Base-by-base conservation (phyloP, 2,797 vertebrate genomes). In the Chelon auratus region DNA sequence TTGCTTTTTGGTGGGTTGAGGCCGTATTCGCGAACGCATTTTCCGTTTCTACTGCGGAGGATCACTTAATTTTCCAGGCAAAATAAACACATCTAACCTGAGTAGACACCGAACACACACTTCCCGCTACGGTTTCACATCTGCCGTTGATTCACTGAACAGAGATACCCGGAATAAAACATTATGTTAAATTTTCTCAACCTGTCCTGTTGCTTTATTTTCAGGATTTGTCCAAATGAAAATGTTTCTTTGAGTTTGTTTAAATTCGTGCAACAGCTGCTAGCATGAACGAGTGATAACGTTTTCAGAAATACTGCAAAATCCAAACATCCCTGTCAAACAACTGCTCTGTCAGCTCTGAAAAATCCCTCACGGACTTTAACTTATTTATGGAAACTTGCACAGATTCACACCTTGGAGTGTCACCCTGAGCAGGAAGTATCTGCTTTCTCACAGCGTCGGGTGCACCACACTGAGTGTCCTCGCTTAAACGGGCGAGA, bases 61-160 rank as follows among this genome's bases (percentile, higher is more conserved):
- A 76, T 62, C 45, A 55, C 73, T 66, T 81, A 15, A 55, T 74
- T 63, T 48, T 62, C 56, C 22, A 13, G 36, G 62, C 33, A 52
- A 68, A 66, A 69, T 42, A 72, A 75, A 64, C 43, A 62, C 24
- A 57, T 65, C 4, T 22, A 43, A 80, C 54, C 36, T 17, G 47
- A 75, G 47, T 30, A 39, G 60, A 76, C 71, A 58, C n/a, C 3
- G 2, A 57, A 68, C 11, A 17, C 58, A 33, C 17, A 36, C 47
- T 48, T 65, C 30, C 39, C 4, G 3, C 47, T 63, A 50, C 47
- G 33, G 13, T 8, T 55, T 72, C 36, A 51, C 55, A 14, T 68
- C 47, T 66, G 59, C n/a, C 26, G 58, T 51, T 70, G 43, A 56
- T 75, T 70, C 52, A 45, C 30, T 48, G 6, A 17, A 9, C 36